Base-by-base conservation (phyloP, 1,140 invertebrate genomes). In the Drosophila ercepeae region DNA sequence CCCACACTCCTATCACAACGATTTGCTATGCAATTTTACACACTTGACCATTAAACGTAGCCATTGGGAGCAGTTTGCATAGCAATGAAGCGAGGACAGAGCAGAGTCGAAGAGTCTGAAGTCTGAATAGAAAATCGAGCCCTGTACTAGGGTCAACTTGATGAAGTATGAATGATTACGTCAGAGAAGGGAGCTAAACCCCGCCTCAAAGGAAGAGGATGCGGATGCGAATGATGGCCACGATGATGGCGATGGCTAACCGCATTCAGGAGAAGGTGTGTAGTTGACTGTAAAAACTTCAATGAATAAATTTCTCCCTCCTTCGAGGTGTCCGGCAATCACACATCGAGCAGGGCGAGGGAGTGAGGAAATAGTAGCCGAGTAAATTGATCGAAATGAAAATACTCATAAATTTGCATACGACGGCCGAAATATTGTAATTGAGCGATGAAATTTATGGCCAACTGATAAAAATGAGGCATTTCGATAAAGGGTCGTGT, bases 21-120 rank as follows among this genome's bases (percentile, higher is more conserved):
- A 89, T 89, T 89, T 89, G 81, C 79, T 81, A 81, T 89, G 79
- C 86, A 89, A 89, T 89, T 89, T 89, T 89, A 89, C 86, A 86
- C 86, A 89, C 81, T 89, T 89, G 79, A 89, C 86, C 86, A 89
- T 86, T 89, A 89, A 89, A 88, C 82, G 82, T 82, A 88, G 82
- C 81, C 82, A 88, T 86, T 86, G 81, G 81, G 81, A 86, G 82
- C 81, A 86, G 81, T 86, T 88, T 86, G 82, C 82, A 86, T 86
- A 86, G 82, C 82, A 86, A 86, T 88, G 82, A 86, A 75, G 73
- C 74, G 60, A 58, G 59, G 59, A 55, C 39, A 60, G 53, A 60
- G 39, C 54, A 48, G 49, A 32, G 29, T 32, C 29, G 29, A 3
- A 32, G 18, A 34, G 36, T 39, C 41, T 32, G 42, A 39, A 39